phyloP scores from a whole-genome alignment of 2,113 vertebrate species.

The Ageneiosus marmoratus region DNA sequence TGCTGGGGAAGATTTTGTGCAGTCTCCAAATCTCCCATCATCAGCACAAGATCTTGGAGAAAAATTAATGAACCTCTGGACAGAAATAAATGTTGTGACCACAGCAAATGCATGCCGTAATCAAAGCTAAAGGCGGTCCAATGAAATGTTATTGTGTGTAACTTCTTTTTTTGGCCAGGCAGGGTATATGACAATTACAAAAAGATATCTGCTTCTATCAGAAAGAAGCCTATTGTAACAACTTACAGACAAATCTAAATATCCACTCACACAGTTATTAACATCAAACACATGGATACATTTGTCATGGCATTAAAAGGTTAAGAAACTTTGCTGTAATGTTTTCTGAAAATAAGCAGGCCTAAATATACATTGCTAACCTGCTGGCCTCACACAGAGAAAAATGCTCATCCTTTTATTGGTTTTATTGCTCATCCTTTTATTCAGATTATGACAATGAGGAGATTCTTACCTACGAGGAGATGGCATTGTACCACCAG shows the following conservation, averaged over 20 bases:
- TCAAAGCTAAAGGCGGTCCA: no score
- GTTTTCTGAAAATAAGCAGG: not conserved
- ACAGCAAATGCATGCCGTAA: no score
- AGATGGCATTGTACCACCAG: conserved; percentile 98
- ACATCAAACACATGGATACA: not conserved
- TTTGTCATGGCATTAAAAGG: not conserved
- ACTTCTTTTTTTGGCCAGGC: no score
- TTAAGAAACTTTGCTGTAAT: not conserved
- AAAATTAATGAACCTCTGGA: no score
- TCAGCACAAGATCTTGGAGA: no score
- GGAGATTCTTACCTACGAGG: conserved; percentile 95
- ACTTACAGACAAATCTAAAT: not conserved
- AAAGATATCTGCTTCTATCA: not conserved
- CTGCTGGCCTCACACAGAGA: not conserved
- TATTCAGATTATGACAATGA: conserved; percentile 89
- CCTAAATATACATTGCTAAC: not conserved
- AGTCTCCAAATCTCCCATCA: no score
- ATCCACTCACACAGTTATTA: not conserved
- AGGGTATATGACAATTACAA: no score
- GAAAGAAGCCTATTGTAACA: not conserved
- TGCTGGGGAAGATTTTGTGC: no score
- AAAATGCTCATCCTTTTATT: not conserved
- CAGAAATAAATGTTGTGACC: no score
- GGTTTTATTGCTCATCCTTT: not conserved
- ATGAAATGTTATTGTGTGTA: no score